These are phyloP conservation scores for Lithobates sylvaticus DNA, from an alignment of 2,797 vertebrate genomes.

Conservation along the genomic window DNA sequence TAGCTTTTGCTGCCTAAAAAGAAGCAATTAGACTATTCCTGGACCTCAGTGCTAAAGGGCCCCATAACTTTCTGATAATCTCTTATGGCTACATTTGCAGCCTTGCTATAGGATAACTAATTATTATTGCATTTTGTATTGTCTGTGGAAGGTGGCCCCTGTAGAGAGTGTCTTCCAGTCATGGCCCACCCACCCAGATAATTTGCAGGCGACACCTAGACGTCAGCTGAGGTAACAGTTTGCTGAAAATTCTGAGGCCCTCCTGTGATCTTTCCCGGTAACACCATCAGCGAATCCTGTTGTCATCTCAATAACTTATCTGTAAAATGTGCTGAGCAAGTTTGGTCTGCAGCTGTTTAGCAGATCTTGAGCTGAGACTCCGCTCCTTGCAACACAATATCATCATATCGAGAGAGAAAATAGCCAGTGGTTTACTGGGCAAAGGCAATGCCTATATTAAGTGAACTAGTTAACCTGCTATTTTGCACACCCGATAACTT, in stretches of 20 bases:
- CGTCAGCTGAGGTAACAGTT: conserved; percentile 11
- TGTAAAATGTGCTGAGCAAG: conserved; percentile 21
- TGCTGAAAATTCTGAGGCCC: not conserved
- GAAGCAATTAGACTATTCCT: too few relatives aligned
- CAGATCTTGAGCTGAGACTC: not conserved
- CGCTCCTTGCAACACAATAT: conserved; percentile 14
- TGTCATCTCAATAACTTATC: not conserved
- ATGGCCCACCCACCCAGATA: conserved; percentile 4
- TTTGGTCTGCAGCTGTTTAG: conserved; percentile 11
- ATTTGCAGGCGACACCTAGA: not conserved
- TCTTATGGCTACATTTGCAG: too few relatives aligned
- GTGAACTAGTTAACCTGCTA: conserved; percentile 10
- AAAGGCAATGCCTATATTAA: not conserved
- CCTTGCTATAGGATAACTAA: too few relatives aligned
- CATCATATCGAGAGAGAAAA: conserved; percentile 5
- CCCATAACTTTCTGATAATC: too few relatives aligned
- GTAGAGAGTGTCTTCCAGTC: not conserved
- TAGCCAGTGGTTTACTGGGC: conserved; percentile 5
- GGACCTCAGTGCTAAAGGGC: too few relatives aligned
- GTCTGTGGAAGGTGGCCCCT: not conserved
- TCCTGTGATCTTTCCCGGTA: not conserved
- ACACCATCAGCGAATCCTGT: not conserved
- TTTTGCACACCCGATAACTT: not conserved
- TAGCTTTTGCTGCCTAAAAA: too few relatives aligned
- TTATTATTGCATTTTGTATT: too few relatives aligned